Percentiles rank a stretch among this genome's conserved stretches.
Evolutionary conservation across 2,888 invertebrate genomes (phyloP).

Genomic region (Acronicta psi): DNA sequence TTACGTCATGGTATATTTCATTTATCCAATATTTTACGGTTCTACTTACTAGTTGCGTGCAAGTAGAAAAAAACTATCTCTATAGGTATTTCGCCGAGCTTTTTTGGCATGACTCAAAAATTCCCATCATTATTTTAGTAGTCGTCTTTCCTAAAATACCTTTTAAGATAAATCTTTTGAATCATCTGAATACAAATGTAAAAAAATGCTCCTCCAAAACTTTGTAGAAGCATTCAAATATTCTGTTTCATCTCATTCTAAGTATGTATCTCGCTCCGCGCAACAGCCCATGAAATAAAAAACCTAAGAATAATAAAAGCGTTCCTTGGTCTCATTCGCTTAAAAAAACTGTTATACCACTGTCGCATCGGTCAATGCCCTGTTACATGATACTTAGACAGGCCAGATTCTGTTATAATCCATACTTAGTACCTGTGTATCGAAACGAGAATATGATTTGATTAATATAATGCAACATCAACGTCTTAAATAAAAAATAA

Average conservation of each 20-base stretch:
- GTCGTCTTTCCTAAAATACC: too few species aligned
- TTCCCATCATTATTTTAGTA: too few species aligned
- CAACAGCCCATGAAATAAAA: background rate
- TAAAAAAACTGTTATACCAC: conserved; percentile 12
- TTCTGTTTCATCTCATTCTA: too few species aligned
- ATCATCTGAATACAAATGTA: too few species aligned
- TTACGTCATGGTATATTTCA: background rate
- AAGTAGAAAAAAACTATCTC: too few species aligned
- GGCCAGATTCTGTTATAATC: conserved; percentile 18
- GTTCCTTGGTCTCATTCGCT: conserved; percentile 4
- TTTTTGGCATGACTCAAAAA: too few species aligned
- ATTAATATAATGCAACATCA: background rate
- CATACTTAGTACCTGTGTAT: conserved; percentile 17
- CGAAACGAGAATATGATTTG: conserved; percentile 10
- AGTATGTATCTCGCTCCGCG: too few species aligned
- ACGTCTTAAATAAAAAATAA: conserved; percentile 4
- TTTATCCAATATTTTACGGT: conserved; percentile 12
- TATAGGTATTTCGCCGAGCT: too few species aligned
- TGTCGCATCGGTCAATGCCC: conserved; percentile 38
- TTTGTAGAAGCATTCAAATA: too few species aligned
- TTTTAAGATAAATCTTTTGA: too few species aligned
- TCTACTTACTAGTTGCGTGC: background rate
- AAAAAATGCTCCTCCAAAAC: too few species aligned
- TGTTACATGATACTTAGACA: conserved; percentile 18
- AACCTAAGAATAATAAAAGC: conserved; percentile 2